phyloP scores from a whole-genome alignment of 2,797 vertebrate genomes.

The Scolopax rusticola region DNA sequence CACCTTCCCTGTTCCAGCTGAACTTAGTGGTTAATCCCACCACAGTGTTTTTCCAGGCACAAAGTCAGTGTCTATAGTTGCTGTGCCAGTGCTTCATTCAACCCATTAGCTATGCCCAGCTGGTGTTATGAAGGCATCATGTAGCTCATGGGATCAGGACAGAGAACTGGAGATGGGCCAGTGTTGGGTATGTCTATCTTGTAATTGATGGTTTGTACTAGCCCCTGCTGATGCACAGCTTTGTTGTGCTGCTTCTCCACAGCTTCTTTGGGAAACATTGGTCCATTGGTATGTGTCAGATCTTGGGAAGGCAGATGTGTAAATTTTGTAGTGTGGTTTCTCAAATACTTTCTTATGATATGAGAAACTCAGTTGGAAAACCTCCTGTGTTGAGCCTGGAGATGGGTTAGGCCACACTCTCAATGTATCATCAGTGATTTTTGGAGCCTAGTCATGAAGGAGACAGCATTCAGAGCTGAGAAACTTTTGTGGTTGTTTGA shows the following conservation, averaged over 20 bases:
- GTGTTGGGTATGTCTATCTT: not conserved
- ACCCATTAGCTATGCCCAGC: not conserved
- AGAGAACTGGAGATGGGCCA: not conserved
- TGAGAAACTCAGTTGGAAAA: not conserved
- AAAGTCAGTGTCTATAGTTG: rapidly evolving
- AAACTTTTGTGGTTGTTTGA: not conserved
- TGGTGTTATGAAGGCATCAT: not conserved
- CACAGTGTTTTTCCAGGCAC: too few species aligned
- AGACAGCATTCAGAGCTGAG: not conserved
- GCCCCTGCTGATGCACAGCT: not conserved
- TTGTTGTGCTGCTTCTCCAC: not conserved
- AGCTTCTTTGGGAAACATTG: not conserved
- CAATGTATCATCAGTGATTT: rapidly evolving
- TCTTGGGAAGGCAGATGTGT: not conserved
- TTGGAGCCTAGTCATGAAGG: not conserved
- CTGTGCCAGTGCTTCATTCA: not conserved
- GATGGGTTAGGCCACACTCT: not conserved
- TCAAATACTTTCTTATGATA: not conserved
- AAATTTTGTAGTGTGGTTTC: not conserved
- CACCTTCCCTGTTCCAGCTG: not conserved
- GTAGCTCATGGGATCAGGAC: not conserved
- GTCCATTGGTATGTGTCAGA: not conserved
- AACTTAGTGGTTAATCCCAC: not conserved
- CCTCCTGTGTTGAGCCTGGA: not conserved
- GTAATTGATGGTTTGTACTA: rapidly evolving